Evolutionary conservation across 1,140 invertebrate species (phyloP), one percentile per base, ranked within the genome.

Genomic region (Choristoneura fumiferana): DNA sequence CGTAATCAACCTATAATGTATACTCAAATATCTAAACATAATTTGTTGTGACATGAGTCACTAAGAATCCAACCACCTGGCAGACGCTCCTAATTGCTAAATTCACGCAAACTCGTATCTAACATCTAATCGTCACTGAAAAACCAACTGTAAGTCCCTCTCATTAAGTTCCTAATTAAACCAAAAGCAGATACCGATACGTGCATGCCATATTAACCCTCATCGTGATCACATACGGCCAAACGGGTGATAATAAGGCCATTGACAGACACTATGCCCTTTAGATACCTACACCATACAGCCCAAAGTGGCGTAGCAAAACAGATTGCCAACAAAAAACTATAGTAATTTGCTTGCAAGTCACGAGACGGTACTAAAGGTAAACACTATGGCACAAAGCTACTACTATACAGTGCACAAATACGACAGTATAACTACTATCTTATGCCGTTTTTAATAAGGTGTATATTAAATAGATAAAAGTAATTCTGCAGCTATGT

Each of bases 251-350:
- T 49, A 49, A 49, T 17, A n/a, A 12, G 10, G 18, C 18, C 12
- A 29, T 29, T 29, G 22, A 29, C 22, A 29, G 22, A 29, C 22
- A 49, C 12, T 17, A 33, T 29, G 43, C n/a, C 43, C n/a, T 18
- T 49, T 49, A n/a, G 6, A n/a, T 12, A 17, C 40, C 22, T 43
- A 12, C 17, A 10, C 12, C n/a, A n/a, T 49, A 29, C 18, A 49
- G 43, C 1, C 17, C 12, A 49, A 49, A 33, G 6, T 49, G 43
- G 43, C 18, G 43, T 49, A 29, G 18, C 18, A 29, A 10, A 49
- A 22, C 12, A 9, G 43, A 29, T 49, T 49, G 43, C 43, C 43
- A 49, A 49, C n/a, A 49, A 49, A 33, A 45, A 49, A 49, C n/a
- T 5, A 22, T 29, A 49, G 43, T 22, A 33, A 49, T 49, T 49